A percentile compares a stretch with the other conserved stretches of the same genome.
Conservation (phyloP, 37 sponge, comb jelly and placozoan genomes). For the Aphrocallistes beatrix region DNA sequence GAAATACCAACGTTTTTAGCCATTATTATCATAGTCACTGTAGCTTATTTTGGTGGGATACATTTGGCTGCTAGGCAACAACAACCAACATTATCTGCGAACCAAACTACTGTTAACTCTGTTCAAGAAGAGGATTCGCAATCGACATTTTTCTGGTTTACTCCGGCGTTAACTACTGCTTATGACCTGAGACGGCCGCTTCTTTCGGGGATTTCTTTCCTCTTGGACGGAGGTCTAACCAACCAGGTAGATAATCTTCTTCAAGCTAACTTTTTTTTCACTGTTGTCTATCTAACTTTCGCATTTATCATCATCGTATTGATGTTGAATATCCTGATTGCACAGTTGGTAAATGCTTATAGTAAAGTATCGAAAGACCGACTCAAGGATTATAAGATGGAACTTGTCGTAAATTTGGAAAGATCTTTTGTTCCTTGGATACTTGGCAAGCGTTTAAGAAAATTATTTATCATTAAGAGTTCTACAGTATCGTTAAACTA, state of each 20-base stretch:
- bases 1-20: background rate
- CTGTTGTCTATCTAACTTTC: background rate
- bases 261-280: background rate
- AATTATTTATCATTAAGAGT: background rate
- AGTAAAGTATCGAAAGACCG: background rate
- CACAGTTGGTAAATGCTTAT: background rate
- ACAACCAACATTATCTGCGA: background rate
- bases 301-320: background rate
- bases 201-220: background rate
- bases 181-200: slow-evolving; percentile 3
- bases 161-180: background rate
- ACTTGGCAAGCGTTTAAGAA: background rate
- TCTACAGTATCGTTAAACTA: background rate
- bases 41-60: background rate
- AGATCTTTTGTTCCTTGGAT: background rate
- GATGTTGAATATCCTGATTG: slow-evolving; percentile 4
- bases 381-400: background rate
- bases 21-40: background rate
- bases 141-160: background rate
- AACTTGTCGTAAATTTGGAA: background rate
- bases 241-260: background rate
- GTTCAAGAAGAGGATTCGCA: background rate
- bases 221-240: background rate
- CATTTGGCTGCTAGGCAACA: slow-evolving; percentile 11
- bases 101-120: background rate